Base-by-base conservation (phyloP, 2,888 invertebrate genomes). In the Ophonus ardosiacus region DNA sequence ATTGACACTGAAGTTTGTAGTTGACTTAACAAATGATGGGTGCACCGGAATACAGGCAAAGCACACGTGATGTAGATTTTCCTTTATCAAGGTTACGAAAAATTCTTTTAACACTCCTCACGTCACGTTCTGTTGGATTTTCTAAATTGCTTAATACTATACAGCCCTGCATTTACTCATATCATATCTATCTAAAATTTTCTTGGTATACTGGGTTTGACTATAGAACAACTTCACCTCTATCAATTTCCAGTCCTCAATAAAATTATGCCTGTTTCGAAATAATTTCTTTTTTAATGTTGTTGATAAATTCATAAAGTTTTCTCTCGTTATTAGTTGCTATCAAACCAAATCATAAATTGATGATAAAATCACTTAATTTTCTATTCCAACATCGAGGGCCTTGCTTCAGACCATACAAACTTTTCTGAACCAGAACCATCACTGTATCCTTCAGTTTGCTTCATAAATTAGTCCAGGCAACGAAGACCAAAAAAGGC, bases 381-480 rank as follows among this genome's bases (percentile, higher is more conserved):
- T 86, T 85, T 21, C 87, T 82, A 85, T 90, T 89, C 90, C 90
- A 90, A 57, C 88, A 88, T 71, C 90, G 81, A 10, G 90, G 88
- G 10, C 89, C 88, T 86, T 90, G 90, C 78, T 90, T 90, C 1
- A 91, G 86, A 7, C 90, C 90, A 87, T 91, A 91, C 24, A 91
- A 68, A 76, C 89, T 88, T 85, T 87, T 87, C 15, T 87, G 87
- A 10, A 90, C 71, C 78, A 4, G 88, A 87, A 17, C 87, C 88
- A 85, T 89, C 88, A 21, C 87, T 84, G 81, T 87, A 89, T 13
- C 90, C 90, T 82, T 89, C 86, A 68, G 90, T 90, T 51, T 90
- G 89, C 61, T 88, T 85, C 89, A 90, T 90, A 78, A 87, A n/a
- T n/a, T n/a, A n/a, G n/a, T n/a, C n/a, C n/a, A n/a, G n/a, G n/a